Evolutionary conservation across 2,888 invertebrate species (phyloP), one percentile per base, ranked within the genome.

Genomic region (Ichneumon xanthorius): DNA sequence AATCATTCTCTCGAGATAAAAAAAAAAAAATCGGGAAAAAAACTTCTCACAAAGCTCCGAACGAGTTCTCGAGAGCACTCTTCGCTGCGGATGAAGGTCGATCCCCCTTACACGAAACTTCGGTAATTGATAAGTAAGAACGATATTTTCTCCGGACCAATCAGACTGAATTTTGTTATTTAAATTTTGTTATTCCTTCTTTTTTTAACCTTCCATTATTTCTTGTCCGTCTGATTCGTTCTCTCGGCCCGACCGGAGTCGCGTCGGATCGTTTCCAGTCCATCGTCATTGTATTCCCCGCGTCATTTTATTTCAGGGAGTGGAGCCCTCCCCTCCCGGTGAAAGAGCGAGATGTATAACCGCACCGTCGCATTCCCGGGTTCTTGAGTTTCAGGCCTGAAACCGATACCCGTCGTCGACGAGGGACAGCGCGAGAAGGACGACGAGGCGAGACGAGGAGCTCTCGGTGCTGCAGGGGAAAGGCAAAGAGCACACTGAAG

Each of bases 341-440:
- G 67, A 58, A 58, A 76, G 71, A 63, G 16, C 45, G 71, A 63
- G 22, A 58, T 68, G 53, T 81, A 82, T 84, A 80, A 85, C 80
- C 81, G 87, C 82, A 84, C 80, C 86, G 82, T 84, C 61, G 86
- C 84, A 87, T 88, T 89, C 88, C 86, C 81, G 84, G 87, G 88
- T 88, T 92, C 91, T 92, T 91, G 88, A 86, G 88, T 92, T 91
- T 90, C 92, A 88, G 88, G 87, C 88, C 86, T 90, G 92, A 90
- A 92, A 92, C 88, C 88, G 92, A 92, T 91, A 92, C 90, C 88
- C 70, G 45, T 71, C 82, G 85, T 76, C 85, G 84, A 83, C 82
- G 86, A 79, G 84, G 85, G 83, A 82, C 80, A 26, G 30, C 77
- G 68, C 58, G 11, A 48, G 50, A 72, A 63, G 67, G 85, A 75